A percentile compares a stretch with the other conserved stretches of the same genome.
These are phyloP conservation scores for Dryas iulia DNA, from an alignment of 1,140 invertebrate genomes.

Conservation along the genomic window DNA sequence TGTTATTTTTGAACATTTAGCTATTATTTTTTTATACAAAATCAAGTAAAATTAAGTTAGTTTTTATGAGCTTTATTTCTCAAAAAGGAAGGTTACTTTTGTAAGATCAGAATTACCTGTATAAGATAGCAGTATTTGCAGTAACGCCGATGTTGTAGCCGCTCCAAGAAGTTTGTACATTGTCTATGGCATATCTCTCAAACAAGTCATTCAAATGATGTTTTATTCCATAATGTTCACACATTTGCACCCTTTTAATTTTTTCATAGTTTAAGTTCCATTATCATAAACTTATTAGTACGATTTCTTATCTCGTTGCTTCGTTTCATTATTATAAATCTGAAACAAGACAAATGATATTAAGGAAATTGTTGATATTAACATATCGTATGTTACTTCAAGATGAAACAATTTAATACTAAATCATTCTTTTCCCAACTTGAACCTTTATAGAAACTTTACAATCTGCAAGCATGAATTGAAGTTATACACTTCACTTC, in stretches of 20 bases:
- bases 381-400: no score
- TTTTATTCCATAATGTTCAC: conserved; percentile 37
- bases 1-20: no score
- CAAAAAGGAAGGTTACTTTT: neutral
- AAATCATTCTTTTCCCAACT: no score
- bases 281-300: conserved; percentile 2
- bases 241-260: conserved; percentile 49
- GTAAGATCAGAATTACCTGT: conserved; percentile 45
- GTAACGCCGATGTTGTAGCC: conserved; percentile 59
- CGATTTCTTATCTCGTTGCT: neutral
- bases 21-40: no score
- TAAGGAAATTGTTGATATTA: no score
- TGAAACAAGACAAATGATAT: conserved; percentile 31
- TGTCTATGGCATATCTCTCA: conserved; percentile 65
- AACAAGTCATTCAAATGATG: conserved; percentile 60
- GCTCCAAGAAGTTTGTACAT: conserved; percentile 65
- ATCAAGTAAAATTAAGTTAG: no score
- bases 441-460: no score
- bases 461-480: no score
- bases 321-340: conserved; percentile 33
- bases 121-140: conserved; percentile 65
- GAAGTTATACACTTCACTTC: no score
- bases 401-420: no score
- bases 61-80: neutral
- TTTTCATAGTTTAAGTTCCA: conserved; percentile 48